Conservation (phyloP, 2,888 invertebrate species). For the Leucophenga montana region DNA sequence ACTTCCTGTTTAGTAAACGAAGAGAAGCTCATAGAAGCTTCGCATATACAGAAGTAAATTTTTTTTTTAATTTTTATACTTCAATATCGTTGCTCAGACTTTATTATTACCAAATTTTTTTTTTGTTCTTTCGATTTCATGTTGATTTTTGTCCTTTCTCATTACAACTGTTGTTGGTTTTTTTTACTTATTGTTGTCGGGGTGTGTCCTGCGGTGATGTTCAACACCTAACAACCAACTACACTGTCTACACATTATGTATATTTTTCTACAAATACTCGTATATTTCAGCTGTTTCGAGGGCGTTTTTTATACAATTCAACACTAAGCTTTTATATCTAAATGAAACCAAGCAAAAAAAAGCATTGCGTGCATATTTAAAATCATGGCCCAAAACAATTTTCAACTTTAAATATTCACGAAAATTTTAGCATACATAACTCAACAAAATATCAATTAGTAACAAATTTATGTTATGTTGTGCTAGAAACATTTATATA, state of each 20-base stretch:
- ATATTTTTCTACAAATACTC: background rate
- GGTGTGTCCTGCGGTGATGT: constrained; percentile 60
- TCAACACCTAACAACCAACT: constrained; percentile 61
- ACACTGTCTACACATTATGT: background rate
- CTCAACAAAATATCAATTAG: constrained; percentile 13
- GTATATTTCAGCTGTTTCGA: background rate
- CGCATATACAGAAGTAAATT: no score
- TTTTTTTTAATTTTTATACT: no score
- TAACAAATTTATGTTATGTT: constrained; percentile 35
- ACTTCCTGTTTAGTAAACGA: no score
- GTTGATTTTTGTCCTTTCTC: constrained; percentile 26
- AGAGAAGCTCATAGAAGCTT: no score
- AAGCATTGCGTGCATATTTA: background rate
- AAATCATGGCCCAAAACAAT: background rate
- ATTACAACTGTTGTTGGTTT: constrained; percentile 22
- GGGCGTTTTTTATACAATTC: background rate
- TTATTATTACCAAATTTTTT: no score
- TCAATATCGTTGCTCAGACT: no score
- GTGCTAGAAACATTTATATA: no score
- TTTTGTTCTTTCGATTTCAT: no score
- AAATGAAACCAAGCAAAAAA: no score
- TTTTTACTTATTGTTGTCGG: constrained; percentile 57
- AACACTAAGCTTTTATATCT: background rate
- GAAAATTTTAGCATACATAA: background rate
- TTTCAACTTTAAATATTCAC: background rate